Base-by-base conservation (phyloP, 2,888 invertebrate genomes). In the Arctia plantaginis region DNA sequence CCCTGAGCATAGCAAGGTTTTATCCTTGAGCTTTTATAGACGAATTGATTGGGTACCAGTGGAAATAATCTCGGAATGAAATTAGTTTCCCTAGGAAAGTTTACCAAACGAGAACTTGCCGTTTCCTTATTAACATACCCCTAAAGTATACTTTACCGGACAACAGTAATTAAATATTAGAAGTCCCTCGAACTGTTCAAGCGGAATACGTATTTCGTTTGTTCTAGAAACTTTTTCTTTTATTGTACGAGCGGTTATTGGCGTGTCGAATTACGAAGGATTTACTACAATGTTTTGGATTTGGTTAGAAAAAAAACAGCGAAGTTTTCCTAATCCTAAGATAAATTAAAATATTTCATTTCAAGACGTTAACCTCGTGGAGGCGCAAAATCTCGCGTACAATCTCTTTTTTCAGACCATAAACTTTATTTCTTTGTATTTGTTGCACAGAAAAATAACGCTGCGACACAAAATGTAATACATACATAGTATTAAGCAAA, bases 11-110 rank as follows among this genome's bases (percentile, higher is more conserved):
- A 90, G 87, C 85, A 74, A 81, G 81, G 87, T 88, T 91, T 90
- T 90, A 90, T 89, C 86, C 90, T 87, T 84, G 88, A 92, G 90
- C 92, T 93, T 92, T 94, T 93, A 93, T 92, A 92, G 91, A 90
- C 89, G 91, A 92, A 93, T 93, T 93, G 94, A 94, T 94, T 93
- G 93, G 91, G 86, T 90, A 91, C 90, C 87, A 83, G 86, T 89
- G 90, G 90, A 91, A 93, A 93, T 93, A 92, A 93, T 93, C 92
- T 90, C 88, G 86, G 87, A 88, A 90, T 89, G 88, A 92, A 91
- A 93, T 93, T 93, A 92, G 90, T 92, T 94, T 92, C 90, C 91
- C 90, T 89, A 89, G 86, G 86, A 85, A 92, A 90, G 82, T 90
- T 91, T 90, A 86, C 84, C 82, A 82, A 80, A 72, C 74, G 80